Evolutionary conservation across 2,888 invertebrate genomes (phyloP), one percentile per base, ranked within the genome.

Genomic region (Eristalinus sepulchralis): DNA sequence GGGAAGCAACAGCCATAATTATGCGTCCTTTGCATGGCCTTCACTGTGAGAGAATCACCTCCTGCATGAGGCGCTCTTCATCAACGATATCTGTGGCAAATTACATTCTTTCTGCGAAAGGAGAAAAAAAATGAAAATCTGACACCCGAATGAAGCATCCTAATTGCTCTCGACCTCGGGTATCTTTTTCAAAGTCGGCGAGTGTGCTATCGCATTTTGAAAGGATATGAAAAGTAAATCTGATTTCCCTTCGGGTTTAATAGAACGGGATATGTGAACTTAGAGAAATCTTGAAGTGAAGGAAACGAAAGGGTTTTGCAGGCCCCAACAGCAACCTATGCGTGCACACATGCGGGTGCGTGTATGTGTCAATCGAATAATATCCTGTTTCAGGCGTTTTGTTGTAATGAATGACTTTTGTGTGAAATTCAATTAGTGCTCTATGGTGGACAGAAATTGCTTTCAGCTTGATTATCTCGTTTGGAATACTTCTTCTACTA

Each of bases 211-310:
- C 39, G 24, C 47, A 17, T 24, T 66, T 27, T 9, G 66, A 10
- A 39, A 66, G 24, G 47, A 31, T 66, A 66, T 66, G 47, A 66
- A 47, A 66, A 47, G 47, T 17, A 17, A 66, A 66, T 31, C 47
- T 17, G 66, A 66, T 66, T 66, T 66, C 27, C 31, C 17, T 53
- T 53, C 31, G 17, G 27, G 47, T 31, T 53, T 17, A 10, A 39
- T 39, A 20, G 66, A 66, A 66, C 31, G 47, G 13, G 31, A 20
- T 10, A 6, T 22, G 36, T 22, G 2, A 1, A 17, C 4, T 5
- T 33, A 67, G 31, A 53, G n/a, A 64, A 24, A n/a, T 34, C 9
- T 34, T 34, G 9, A 34, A 6, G 6, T 5, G 34, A 34, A 1
- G 9, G 34, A 34, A 34, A 10, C 34, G 34, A 34, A 34, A 34